Evolutionary conservation across 1,140 invertebrate species (phyloP), one percentile per base, ranked within the genome.

Genomic region (Lucilia sericata): DNA sequence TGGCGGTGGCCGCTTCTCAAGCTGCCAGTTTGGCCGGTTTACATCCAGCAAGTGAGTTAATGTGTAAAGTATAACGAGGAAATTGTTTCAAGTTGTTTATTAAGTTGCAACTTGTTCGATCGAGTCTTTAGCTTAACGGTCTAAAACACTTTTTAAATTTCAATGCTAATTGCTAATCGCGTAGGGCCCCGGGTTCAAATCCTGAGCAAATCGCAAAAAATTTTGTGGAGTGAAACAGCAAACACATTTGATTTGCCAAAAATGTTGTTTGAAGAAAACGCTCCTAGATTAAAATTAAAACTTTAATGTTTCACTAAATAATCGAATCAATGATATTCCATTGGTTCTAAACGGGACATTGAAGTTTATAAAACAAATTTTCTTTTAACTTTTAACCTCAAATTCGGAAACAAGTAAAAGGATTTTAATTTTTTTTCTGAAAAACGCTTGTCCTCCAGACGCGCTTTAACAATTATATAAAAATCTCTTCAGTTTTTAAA

Each of bases 1-100:
- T 96, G 85, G 95, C 95, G 84, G 95, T 96, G 83, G 95, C 95
- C 42, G 96, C 95, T 82, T 96, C 94, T 90, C 96, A 96, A 91
- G 95, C 95, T 42, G 95, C 95, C 51, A 96, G 95, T 88, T 91
- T 96, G 86, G 94, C 93, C 88, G 94, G 94, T 85, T 91, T 94
- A 86, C 92, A 93, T 87, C 94, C 94, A 60, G 94, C 94, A 88
- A 94, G 94, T 94, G 87, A 94, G 93, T 93, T 80, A 49, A 36
- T 80, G 42, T 21, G 76, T 80, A 80, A 19, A 80, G 76, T 80
- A 80, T 80, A 30, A 30, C 3, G 25, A 30, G 25, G 3, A 30
- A 30, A 2, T 30, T 30, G 25, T 30, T 30, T 30, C 25, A 30
- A 30, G 25, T 30, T 30, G 10, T 5, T 17, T n/a, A 76, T 76